Evolutionary conservation across 2,888 invertebrate genomes (phyloP), one percentile per base, ranked within the genome.

Genomic region (Drosophila kokeensis): DNA sequence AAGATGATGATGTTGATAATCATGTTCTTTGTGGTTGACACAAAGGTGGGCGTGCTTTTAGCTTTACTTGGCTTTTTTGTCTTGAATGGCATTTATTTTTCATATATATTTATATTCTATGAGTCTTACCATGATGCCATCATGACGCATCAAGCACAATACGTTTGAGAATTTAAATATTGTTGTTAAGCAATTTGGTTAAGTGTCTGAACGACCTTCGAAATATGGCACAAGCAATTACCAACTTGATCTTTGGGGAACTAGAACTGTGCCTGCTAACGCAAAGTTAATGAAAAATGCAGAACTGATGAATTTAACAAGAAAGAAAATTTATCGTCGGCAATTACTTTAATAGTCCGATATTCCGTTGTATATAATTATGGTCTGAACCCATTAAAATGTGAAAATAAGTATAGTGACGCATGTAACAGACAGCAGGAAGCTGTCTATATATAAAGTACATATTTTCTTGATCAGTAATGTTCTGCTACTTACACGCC

Each of bases 41-140:
- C 49, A 48, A 64, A 61, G 40, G 76, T 77, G 78, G 76, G 78
- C 72, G 77, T 77, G 63, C 66, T 72, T 67, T 77, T 71, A 32
- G 45, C 67, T 77, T 67, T 55, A 72, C 61, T 72, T 76, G 67
- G 54, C 63, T 49, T 45, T 42, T 21, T n/a, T 45, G 62, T n/a
- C 49, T 45, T 61, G 60, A 63, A 60, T 59, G 45, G 21, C 36
- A 75, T 61, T 58, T 61, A 62, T 45, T 53, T 32, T 50, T 21
- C 29, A 38, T 38, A 30, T 38, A 36, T 45, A n/a, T 18, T n/a
- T 34, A 42, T 13, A 27, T 52, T 54, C 49, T 42, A 40, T 40
- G 42, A 36, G 27, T 45, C 18, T 40, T 36, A 18, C 42, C 27
- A 57, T 50, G 48, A 58, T 65, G 38, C 54, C 27, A 57, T 50